Conservation (phyloP, 1,140 invertebrate species). For the Euglossa dilemma region DNA sequence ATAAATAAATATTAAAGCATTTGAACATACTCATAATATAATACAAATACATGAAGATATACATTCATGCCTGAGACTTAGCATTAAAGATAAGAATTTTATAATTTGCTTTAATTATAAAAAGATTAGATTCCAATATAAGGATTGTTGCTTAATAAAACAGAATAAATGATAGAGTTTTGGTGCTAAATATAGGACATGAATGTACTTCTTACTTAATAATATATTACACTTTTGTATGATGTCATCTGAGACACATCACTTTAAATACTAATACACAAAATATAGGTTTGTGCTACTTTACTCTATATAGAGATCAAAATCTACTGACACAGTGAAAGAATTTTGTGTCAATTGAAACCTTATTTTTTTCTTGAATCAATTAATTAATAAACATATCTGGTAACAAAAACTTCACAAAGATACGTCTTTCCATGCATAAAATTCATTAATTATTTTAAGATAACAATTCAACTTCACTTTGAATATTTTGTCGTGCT, state of each 20-base stretch:
- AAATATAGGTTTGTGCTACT: constrained; percentile 51
- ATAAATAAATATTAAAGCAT: background rate
- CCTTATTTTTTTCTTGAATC: background rate
- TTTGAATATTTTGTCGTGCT: constrained; percentile 85
- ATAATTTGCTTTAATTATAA: background rate
- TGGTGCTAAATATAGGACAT: constrained; percentile 22
- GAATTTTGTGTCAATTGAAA: constrained; percentile 2
- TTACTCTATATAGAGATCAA: constrained; percentile 29
- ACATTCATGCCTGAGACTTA: constrained; percentile 26
- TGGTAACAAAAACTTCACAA: constrained; percentile 24
- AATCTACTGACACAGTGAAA: constrained; percentile 23
- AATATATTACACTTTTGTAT: constrained; percentile 9
- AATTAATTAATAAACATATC: constrained; percentile 30
- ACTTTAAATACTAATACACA: constrained; percentile 34
- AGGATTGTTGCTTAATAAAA: background rate
- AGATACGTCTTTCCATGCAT: constrained; percentile 21
- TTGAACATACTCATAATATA: background rate
- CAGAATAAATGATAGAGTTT: background rate
- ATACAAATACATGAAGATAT: background rate
- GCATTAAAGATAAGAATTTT: background rate
- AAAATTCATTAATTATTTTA: constrained; percentile 60
- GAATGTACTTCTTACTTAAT: constrained; percentile 10
- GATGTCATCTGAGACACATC: constrained; percentile 1
- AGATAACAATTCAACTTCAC: constrained; percentile 83
- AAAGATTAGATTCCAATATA: background rate